A percentile compares a stretch with the other conserved stretches of the same genome.
Evolutionary conservation across 2,113 vertebrate species (phyloP).

Genomic region (Paraplagusia blochii): DNA sequence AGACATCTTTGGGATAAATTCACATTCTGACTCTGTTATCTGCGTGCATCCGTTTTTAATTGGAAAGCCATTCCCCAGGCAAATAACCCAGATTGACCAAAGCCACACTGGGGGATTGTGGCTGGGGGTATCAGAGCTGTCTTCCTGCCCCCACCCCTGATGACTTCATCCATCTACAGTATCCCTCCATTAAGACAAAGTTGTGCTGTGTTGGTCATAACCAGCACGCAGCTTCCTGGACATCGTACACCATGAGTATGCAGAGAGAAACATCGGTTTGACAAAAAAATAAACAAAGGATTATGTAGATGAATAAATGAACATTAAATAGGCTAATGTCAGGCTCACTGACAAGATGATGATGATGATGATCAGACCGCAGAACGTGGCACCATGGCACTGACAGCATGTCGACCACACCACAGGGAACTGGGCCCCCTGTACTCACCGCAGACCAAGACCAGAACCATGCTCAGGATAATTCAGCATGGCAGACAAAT

Average conservation of each 20-base stretch:
- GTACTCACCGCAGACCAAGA: constrained; percentile 75
- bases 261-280: constrained; percentile 34
- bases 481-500: constrained; percentile 72
- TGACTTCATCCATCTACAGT: constrained; percentile 65
- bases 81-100: constrained; percentile 47
- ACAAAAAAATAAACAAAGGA: background rate
- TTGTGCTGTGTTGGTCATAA: constrained; percentile 56
- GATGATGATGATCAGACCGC: constrained; percentile 61
- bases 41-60: constrained; percentile 15
- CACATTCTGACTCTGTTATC: too few relatives aligned
- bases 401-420: constrained; percentile 62
- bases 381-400: constrained; percentile 62
- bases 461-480: constrained; percentile 69
- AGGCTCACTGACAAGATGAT: constrained; percentile 50
- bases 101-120: constrained; percentile 58
- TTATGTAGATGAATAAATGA: background rate
- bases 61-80: constrained; percentile 22
- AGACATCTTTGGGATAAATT: too few relatives aligned
- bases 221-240: constrained; percentile 36
- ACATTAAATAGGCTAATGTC: constrained; percentile 55
- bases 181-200: constrained; percentile 63
- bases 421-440: constrained; percentile 62
- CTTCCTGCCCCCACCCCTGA: constrained; percentile 53
- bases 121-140: constrained; percentile 56
- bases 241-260: constrained; percentile 59